Evolutionary conservation across 1,140 invertebrate genomes (phyloP).

Genomic region (Campodea augens): DNA sequence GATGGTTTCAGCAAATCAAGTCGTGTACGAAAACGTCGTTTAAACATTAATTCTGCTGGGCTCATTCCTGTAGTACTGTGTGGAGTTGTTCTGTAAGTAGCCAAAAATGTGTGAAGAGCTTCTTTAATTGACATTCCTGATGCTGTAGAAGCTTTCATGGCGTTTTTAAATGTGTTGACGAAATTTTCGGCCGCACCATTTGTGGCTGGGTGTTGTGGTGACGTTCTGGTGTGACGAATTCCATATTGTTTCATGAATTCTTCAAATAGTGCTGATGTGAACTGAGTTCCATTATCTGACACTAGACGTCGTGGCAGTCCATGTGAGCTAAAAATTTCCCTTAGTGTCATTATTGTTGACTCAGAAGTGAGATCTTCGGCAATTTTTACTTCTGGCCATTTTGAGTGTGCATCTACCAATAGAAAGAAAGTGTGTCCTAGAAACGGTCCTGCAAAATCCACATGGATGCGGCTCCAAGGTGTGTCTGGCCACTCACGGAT

Average conservation of each 20-base stretch:
- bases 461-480: slow-evolving; percentile 12
- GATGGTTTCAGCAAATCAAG: too few relatives aligned
- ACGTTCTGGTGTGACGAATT: slow-evolving; percentile 12
- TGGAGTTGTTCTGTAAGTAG: slow-evolving; percentile 17
- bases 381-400: slow-evolving; percentile 21
- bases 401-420: slow-evolving; percentile 22
- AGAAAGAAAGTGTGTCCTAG: slow-evolving; percentile 19
- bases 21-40: too few relatives aligned
- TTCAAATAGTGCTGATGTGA: too few relatives aligned
- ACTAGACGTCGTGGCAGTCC: slow-evolving; percentile 15
- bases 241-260: too few relatives aligned
- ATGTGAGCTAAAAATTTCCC: slow-evolving; percentile 14
- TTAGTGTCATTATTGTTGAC: slow-evolving; percentile 10
- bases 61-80: slow-evolving; percentile 16
- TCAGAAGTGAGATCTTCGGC: slow-evolving; percentile 7
- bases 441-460: slow-evolving; percentile 18
- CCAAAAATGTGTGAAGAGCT: slow-evolving; percentile 13
- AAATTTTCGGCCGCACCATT: slow-evolving; percentile 19
- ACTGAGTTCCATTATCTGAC: too few relatives aligned
- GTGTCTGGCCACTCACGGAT: slow-evolving; percentile 4
- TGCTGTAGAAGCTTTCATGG: slow-evolving; percentile 13
- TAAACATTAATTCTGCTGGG: slow-evolving; percentile 10
- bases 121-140: slow-evolving; percentile 19
- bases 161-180: slow-evolving; percentile 19
- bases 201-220: slow-evolving; percentile 13